These are phyloP conservation scores for Ochlodes sylvanus DNA, from an alignment of 2,888 invertebrate species.

Conservation along the genomic window DNA sequence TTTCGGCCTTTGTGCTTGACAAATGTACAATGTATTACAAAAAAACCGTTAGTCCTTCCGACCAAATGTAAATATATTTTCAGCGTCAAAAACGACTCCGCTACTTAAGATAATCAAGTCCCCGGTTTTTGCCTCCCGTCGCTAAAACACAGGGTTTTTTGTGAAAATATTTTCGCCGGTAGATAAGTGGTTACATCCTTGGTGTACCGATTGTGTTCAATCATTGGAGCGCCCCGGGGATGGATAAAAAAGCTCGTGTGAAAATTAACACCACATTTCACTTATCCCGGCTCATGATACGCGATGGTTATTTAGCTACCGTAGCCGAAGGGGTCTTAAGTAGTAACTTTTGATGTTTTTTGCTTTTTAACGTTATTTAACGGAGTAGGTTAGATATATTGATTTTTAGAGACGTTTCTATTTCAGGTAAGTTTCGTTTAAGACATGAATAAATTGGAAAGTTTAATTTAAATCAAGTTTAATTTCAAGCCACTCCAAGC, in stretches of 20 bases:
- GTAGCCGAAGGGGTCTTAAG: background rate
- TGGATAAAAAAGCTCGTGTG: slow-evolving; percentile 63
- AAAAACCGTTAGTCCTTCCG: background rate
- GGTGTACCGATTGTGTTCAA: slow-evolving; percentile 63
- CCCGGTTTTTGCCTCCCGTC: slow-evolving; percentile 19
- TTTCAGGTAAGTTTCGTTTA: too few species aligned
- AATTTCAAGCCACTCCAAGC: too few species aligned
- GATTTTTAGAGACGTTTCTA: background rate
- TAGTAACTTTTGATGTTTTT: slow-evolving; percentile 26
- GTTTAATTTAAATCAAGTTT: too few species aligned
- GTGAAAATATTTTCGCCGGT: slow-evolving; percentile 38
- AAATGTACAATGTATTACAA: background rate
- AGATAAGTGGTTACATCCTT: slow-evolving; percentile 51
- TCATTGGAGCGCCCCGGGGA: slow-evolving; percentile 59
- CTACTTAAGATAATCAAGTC: slow-evolving; percentile 35
- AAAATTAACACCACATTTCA: slow-evolving; percentile 63
- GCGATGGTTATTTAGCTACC: slow-evolving; percentile 30
- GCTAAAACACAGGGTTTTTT: slow-evolving; percentile 34
- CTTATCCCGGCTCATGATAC: slow-evolving; percentile 19
- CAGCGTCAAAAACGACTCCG: slow-evolving; percentile 18
- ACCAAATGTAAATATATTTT: slow-evolving; percentile 7
- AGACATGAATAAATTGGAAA: too few species aligned
- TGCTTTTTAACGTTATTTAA: background rate
- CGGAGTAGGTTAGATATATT: background rate
- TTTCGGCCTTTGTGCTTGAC: too few species aligned